A percentile compares a stretch with the other conserved stretches of the same genome.
These are phyloP conservation scores for Amiota communis DNA, from an alignment of 2,888 invertebrate genomes.

Conservation along the genomic window DNA sequence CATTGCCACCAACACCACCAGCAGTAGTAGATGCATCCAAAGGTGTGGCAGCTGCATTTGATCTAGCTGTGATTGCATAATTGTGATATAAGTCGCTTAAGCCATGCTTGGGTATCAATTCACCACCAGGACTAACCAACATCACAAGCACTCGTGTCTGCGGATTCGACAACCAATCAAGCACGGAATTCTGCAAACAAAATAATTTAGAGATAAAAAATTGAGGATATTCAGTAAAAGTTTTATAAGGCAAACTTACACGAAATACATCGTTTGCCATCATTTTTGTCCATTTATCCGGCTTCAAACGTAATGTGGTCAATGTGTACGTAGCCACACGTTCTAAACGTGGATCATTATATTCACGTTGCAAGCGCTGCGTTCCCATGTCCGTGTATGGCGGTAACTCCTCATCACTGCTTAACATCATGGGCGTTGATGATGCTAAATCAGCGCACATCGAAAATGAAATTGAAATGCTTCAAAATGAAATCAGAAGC, in stretches of 20 bases:
- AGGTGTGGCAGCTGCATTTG: conserved; percentile 21
- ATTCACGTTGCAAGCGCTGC: conserved; percentile 47
- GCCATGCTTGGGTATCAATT: conserved; percentile 73
- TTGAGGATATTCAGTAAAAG: background rate
- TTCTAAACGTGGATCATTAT: conserved; percentile 81
- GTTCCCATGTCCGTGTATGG: background rate
- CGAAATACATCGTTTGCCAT: conserved; percentile 79
- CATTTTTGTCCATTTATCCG: conserved; percentile 92
- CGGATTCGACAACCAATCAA: conserved; percentile 72
- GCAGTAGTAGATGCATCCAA: conserved; percentile 19
- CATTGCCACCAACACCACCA: conserved; percentile 1
- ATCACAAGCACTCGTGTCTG: conserved; percentile 71
- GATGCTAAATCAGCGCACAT: background rate
- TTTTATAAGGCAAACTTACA: conserved; percentile 75
- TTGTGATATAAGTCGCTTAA: conserved; percentile 71
- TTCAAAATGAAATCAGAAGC: background rate
- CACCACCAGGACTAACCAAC: conserved; percentile 72
- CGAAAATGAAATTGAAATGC: background rate
- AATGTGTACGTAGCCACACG: conserved; percentile 84
- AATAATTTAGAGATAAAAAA: background rate
- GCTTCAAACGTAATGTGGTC: conserved; percentile 84
- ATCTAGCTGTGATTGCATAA: conserved; percentile 45
- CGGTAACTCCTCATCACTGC: conserved; percentile 57
- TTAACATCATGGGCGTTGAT: conserved; percentile 29
- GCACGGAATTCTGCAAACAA: conserved; percentile 65